A percentile compares a stretch with the other conserved stretches of the same genome.
phyloP scores from a whole-genome alignment of 2,888 invertebrate species.

The Lasioglossum morio region DNA sequence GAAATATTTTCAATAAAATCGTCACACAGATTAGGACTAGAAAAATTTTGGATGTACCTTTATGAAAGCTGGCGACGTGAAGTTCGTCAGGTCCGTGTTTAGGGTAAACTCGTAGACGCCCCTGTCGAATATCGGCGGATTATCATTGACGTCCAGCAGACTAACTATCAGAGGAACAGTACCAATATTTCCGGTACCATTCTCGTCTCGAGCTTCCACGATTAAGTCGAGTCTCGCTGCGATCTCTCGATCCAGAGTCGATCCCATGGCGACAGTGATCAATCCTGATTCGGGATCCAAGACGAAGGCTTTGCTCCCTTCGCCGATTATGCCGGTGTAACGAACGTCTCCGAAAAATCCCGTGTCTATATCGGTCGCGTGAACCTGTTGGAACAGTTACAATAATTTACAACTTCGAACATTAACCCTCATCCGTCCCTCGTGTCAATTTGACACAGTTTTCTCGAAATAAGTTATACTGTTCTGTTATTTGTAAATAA shows the following conservation, averaged over 20 bases:
- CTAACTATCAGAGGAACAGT: conserved; percentile 91
- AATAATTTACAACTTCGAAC: background rate
- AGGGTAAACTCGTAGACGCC: conserved; percentile 92
- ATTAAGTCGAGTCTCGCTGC: conserved; percentile 91
- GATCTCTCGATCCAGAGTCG: conserved; percentile 92
- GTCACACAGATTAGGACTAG: background rate
- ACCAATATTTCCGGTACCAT: conserved; percentile 91
- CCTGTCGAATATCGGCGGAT: conserved; percentile 93
- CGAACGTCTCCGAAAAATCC: conserved; percentile 91
- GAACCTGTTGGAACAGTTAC: conserved; percentile 85
- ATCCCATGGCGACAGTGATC: conserved; percentile 91
- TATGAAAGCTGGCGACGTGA: conserved; percentile 91
- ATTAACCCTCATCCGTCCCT: too few relatives aligned
- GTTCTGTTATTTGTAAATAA: too few relatives aligned
- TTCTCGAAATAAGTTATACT: too few relatives aligned
- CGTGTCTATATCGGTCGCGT: conserved; percentile 93
- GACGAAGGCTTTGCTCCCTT: conserved; percentile 91
- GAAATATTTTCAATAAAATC: conserved; percentile 8
- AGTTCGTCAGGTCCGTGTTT: conserved; percentile 90
- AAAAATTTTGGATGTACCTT: conserved; percentile 84
- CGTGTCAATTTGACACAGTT: too few relatives aligned
- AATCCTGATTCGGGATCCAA: conserved; percentile 92
- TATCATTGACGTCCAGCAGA: conserved; percentile 93
- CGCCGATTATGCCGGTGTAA: conserved; percentile 92
- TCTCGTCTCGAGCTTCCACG: conserved; percentile 95